These are phyloP conservation scores for Eristalinus aeneus DNA, from an alignment of 2,888 invertebrate species.

Conservation along the genomic window DNA sequence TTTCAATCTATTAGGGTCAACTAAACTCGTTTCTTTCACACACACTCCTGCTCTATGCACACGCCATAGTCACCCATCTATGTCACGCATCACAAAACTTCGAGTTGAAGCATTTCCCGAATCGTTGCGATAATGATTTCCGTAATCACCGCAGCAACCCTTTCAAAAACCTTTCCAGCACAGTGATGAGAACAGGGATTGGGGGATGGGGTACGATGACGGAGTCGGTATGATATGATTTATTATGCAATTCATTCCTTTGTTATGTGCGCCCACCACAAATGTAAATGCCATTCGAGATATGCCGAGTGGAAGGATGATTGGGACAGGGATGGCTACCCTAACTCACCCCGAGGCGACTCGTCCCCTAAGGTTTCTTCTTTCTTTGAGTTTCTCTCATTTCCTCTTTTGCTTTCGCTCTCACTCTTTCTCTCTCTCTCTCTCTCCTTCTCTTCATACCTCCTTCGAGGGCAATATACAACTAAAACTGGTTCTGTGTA, in stretches of 20 bases:
- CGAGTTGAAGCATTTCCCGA: conserved; percentile 27
- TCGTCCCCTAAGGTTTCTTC: background rate
- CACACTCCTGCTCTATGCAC: background rate
- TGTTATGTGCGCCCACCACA: conserved; percentile 40
- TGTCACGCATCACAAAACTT: conserved; percentile 4
- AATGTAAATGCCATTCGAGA: conserved; percentile 40
- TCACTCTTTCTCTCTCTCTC: background rate
- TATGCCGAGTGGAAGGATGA: background rate
- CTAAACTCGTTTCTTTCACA: background rate
- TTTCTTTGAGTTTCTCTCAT: background rate
- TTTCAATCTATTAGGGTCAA: conserved; percentile 59
- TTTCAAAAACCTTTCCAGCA: background rate
- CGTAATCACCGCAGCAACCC: conserved; percentile 3
- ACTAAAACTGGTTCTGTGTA: background rate
- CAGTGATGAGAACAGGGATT: background rate
- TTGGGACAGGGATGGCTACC: conserved; percentile 6
- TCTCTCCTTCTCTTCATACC: too few species aligned
- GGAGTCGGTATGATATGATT: conserved; percentile 14
- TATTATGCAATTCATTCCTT: conserved; percentile 27
- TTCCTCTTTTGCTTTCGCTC: background rate
- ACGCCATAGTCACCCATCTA: background rate
- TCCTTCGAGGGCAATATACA: background rate
- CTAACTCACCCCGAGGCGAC: background rate
- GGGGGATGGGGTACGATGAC: background rate
- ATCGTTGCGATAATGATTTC: conserved; percentile 35